Evolutionary conservation across 2,113 vertebrate species (phyloP), one percentile per base, ranked within the genome.

Genomic region (Otus sunia): DNA sequence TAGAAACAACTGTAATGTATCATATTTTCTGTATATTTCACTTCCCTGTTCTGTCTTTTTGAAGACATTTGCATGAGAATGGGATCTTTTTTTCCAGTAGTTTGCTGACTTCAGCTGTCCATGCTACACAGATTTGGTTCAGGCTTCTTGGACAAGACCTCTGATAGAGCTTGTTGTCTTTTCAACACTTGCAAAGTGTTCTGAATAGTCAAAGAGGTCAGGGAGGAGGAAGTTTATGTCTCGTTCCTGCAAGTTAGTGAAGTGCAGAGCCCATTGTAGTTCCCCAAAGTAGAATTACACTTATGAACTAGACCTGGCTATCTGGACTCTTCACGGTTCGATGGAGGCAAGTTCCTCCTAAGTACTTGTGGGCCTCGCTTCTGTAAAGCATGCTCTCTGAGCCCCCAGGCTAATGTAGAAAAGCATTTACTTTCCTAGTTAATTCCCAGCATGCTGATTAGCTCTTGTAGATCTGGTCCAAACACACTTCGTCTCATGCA

Each of bases 401-500:
- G 45, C 62, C 74, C 68, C 34, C 2, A 0, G 66, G 62, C 49
- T 88, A 96, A 79, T 45, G 56, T 52, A 94, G 36, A 52, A 94
- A 12, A 90, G 77, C 62, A 50, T 83, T 92, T 92, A 73, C 72
- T 67, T 55, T 76, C 36, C 22, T 56, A 37, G 69, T 45, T 91
- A 94, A 90, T 91, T 96, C 74, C 66, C 63, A 75, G 49, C 10
- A 26, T 82, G 58, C 43, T 96, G 87, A 95, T 95, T 85, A 95
- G 66, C 34, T 79, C 30, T 62, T 76, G 66, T 23, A 90, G 87
- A 68, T 76, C 53, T 91, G 87, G 92, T 74, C 73, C 81, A 91
- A 94, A 72, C 8, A 21, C 36, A 43, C 34, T 84, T 84, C 4
- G 8, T 89, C 56, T 93, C 90, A 96, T 2, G 49, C 83, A 94